Conservation (phyloP, 1,140 invertebrate species). For the Armadillidium nasatum region DNA sequence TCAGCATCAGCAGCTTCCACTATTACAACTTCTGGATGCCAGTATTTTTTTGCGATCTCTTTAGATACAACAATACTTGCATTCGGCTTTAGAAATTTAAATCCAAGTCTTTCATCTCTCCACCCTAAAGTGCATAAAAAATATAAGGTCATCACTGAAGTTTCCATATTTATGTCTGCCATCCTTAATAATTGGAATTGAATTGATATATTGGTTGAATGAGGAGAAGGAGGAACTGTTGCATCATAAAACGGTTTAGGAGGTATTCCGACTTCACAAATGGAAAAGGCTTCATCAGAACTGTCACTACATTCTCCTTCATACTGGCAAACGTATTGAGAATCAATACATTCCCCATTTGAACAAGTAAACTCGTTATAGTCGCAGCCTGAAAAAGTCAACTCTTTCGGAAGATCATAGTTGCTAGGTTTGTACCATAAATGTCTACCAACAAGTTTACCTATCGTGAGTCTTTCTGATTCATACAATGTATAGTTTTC, state of each 20-base stretch:
- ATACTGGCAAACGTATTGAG: neutral
- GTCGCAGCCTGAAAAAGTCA: neutral
- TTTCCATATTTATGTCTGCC: neutral
- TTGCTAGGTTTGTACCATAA: neutral
- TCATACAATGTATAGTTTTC: neutral
- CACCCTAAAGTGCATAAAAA: neutral
- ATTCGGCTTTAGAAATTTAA: neutral
- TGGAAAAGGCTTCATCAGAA: neutral
- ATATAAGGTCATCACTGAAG: neutral
- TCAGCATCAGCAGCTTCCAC: neutral
- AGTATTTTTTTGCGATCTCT: neutral
- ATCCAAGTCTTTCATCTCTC: neutral
- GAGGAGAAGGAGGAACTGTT: neutral
- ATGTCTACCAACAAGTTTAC: neutral
- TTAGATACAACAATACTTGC: neutral
- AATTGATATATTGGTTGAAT: neutral
- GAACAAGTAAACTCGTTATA: neutral
- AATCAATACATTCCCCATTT: neutral
- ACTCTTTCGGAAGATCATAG: neutral
- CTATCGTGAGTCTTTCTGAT: neutral
- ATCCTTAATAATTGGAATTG: neutral
- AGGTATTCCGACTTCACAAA: neutral
- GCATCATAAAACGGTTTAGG: neutral
- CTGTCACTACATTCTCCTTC: neutral
- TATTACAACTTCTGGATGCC: neutral